Conservation (phyloP, 2,888 invertebrate genomes). For the Vesta saturnalis region DNA sequence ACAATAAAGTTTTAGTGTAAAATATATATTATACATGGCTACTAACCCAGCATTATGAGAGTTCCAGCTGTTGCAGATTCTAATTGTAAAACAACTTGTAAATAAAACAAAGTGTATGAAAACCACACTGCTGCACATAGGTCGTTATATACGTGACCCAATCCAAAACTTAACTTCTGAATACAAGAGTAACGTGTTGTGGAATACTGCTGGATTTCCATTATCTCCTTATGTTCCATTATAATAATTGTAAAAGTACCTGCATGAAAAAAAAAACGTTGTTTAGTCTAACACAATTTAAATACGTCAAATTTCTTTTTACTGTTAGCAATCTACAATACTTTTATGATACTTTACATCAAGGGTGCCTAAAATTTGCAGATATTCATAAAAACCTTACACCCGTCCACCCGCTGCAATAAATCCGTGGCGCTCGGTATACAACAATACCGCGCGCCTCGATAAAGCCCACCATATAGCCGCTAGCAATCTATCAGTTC, state of each 20-base stretch:
- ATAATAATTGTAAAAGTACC: not conserved
- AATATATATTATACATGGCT: too few species aligned
- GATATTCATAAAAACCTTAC: too few species aligned
- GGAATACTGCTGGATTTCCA: not conserved
- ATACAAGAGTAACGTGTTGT: constrained; percentile 43
- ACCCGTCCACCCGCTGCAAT: too few species aligned
- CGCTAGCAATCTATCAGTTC: too few species aligned
- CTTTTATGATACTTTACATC: too few species aligned
- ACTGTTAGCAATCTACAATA: too few species aligned
- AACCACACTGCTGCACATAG: constrained; percentile 96
- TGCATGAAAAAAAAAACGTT: not conserved
- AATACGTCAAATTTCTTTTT: too few species aligned
- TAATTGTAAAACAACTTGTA: constrained; percentile 70
- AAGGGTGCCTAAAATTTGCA: too few species aligned
- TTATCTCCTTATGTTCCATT: not conserved
- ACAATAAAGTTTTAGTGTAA: too few species aligned
- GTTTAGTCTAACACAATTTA: not conserved
- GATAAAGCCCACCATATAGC: too few species aligned
- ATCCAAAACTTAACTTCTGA: constrained; percentile 67
- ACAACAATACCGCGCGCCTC: too few species aligned
- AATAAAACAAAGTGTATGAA: constrained; percentile 87
- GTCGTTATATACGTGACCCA: constrained; percentile 92
- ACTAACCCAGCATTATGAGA: constrained; percentile 75
- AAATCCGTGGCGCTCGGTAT: too few species aligned
- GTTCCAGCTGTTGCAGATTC: constrained; percentile 68